Conservation (phyloP, 2,888 invertebrate genomes). For the Phengaris alcon region DNA sequence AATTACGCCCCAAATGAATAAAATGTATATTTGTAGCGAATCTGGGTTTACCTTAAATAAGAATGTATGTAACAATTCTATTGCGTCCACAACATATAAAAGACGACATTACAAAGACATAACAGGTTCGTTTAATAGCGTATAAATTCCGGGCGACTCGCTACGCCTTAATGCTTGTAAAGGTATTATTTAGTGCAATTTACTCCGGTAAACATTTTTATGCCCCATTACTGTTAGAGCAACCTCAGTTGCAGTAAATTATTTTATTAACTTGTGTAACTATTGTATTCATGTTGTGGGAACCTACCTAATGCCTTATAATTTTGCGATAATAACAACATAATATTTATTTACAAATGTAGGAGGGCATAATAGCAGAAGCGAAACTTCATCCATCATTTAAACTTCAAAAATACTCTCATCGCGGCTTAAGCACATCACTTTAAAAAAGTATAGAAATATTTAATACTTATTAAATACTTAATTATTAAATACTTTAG, state of each 20-base stretch:
- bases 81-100: constrained; percentile 22
- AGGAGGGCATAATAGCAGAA: too few species aligned
- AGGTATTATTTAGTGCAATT: constrained; percentile 54
- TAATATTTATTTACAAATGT: too few species aligned
- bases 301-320: background rate
- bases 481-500: too few species aligned
- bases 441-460: too few species aligned
- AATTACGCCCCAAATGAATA: too few species aligned
- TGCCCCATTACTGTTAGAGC: constrained; percentile 26
- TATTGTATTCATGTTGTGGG: background rate
- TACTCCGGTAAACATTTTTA: constrained; percentile 32
- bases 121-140: constrained; percentile 33
- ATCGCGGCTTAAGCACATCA: too few species aligned
- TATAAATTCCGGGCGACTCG: constrained; percentile 49
- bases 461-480: too few species aligned
- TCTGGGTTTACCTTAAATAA: background rate
- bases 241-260: background rate
- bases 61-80: constrained; percentile 18
- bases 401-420: too few species aligned
- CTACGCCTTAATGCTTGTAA: constrained; percentile 56
- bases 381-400: too few species aligned
- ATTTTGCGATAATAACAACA: too few species aligned
- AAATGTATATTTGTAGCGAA: too few species aligned
- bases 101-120: constrained; percentile 23
- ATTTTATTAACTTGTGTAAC: constrained; percentile 8